Conservation (phyloP, 2,113 vertebrate species). For the Propithecus coquereli region DNA sequence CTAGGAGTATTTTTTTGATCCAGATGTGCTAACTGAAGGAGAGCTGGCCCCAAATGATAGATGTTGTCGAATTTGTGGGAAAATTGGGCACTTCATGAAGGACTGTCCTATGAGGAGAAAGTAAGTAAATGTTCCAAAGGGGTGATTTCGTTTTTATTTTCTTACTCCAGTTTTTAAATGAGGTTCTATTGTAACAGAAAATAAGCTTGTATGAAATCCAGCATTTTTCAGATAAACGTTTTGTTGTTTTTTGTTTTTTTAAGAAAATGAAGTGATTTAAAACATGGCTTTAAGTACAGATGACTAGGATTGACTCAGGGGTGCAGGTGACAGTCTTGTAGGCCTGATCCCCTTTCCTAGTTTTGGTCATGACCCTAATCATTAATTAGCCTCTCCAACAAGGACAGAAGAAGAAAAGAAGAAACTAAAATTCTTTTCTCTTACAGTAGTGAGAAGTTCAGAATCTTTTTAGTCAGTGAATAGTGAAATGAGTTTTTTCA, state of each 20-base stretch:
- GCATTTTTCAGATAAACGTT: slow-evolving; percentile 26
- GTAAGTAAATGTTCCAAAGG: slow-evolving; percentile 79
- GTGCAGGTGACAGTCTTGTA: neutral
- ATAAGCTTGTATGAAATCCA: slow-evolving; percentile 14
- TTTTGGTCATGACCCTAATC: neutral
- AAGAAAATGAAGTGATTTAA: neutral
- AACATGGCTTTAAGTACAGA: neutral
- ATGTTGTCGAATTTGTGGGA: slow-evolving; percentile 96
- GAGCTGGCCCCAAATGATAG: slow-evolving; percentile 95
- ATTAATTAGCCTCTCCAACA: neutral
- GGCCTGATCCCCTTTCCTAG: neutral
- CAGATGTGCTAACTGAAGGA: slow-evolving; percentile 93
- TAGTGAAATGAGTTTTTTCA: neutral
- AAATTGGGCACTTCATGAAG: slow-evolving; percentile 98
- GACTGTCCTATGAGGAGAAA: slow-evolving; percentile 94
- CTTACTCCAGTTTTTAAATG: slow-evolving; percentile 19
- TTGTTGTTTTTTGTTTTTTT: neutral
- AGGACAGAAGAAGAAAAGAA: neutral
- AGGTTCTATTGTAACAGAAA: neutral
- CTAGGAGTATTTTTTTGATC: slow-evolving; percentile 96
- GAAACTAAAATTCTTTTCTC: neutral
- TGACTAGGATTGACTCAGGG: neutral
- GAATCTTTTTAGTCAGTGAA: neutral
- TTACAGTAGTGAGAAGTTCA: neutral
- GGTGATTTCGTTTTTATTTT: slow-evolving; percentile 17